Base-by-base conservation (phyloP, 2,888 invertebrate genomes). In the Tricholauxania praeusta region DNA sequence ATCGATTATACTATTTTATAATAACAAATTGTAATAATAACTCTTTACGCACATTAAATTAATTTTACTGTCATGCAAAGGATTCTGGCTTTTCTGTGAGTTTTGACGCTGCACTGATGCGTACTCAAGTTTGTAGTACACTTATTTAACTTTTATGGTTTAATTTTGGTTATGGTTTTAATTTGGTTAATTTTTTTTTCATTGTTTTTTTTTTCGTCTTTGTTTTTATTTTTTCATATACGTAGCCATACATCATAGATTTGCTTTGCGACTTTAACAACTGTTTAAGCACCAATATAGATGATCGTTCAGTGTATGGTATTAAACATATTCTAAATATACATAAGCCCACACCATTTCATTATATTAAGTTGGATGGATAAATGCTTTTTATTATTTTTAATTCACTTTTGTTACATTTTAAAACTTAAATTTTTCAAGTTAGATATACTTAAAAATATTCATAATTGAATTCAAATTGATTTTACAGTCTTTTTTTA, bases 21-120 rank as follows among this genome's bases (percentile, higher is more conserved):
- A 95, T 99, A 84, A 92, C 96, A 59, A 98, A 99, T 87, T 94
- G 96, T 81, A 92, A 96, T 53, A 97, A 98, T 86, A 93, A 95
- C 76, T 93, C 93, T 82, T 89, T 94, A 19, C 91, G 91, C 76
- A 91, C 93, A 81, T 96, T 96, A 84, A 94, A 94, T 72, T 96
- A 97, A 83, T 93, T 97, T 89, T 94, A 94, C 92, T 94, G 93
- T 83, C 93, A 92, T 86, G 94, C 96, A 2, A 94, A 95, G 84
- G 82, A 83, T 69, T 80, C 83, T 0, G 83, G 84, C 53, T 88
- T 85, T 80, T 83, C 83, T 81, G 87, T 87, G 81, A 84, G 83
- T 79, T 65, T 51, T 47, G 39, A 39, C 7, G 39, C 10, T 7
- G 39, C n/a, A n/a, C n/a, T n/a, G n/a, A n/a, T n/a, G n/a, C n/a